Evolutionary conservation across 2,888 invertebrate species (phyloP).

Genomic region (Euphydryas editha): DNA sequence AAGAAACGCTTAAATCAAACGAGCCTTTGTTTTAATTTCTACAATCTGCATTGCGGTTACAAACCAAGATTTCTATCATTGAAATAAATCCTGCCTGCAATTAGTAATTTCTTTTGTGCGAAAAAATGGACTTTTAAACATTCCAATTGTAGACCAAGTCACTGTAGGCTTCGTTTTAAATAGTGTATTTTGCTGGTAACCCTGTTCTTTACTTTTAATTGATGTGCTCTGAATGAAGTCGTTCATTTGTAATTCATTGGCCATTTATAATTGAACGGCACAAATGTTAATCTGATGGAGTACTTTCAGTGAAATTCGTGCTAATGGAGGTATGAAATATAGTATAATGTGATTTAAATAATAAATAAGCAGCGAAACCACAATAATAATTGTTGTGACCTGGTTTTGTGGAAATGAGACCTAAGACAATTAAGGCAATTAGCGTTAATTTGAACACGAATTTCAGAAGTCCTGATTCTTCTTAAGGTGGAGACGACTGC

Average conservation of each 20-base stretch:
- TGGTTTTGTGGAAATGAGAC: not conserved
- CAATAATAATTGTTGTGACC: not conserved
- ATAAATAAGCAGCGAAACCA: not conserved
- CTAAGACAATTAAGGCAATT: not conserved
- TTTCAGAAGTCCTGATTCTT: not conserved
- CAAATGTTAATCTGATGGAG: not conserved
- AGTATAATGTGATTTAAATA: not conserved
- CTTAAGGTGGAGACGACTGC: not conserved
- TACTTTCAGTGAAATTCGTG: not conserved
- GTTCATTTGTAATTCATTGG: conserved; percentile 9
- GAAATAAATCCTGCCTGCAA: conserved; percentile 18
- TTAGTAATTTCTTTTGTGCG: conserved; percentile 23
- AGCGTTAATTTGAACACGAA: not conserved
- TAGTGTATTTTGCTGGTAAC: conserved; percentile 4
- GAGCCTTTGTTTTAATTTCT: conserved; percentile 21
- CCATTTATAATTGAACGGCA: conserved; percentile 4
- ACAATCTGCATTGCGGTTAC: conserved; percentile 32
- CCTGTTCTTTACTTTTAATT: conserved; percentile 7
- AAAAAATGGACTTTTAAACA: conserved; percentile 9
- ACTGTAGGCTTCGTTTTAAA: conserved; percentile 1
- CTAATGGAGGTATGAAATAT: not conserved
- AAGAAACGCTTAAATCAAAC: conserved; percentile 10
- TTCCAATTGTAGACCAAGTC: conserved; percentile 9
- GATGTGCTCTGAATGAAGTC: not conserved
- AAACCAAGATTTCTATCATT: conserved; percentile 19